Conservation (phyloP, 2,113 vertebrate species). For the Patagioenas fasciata region DNA sequence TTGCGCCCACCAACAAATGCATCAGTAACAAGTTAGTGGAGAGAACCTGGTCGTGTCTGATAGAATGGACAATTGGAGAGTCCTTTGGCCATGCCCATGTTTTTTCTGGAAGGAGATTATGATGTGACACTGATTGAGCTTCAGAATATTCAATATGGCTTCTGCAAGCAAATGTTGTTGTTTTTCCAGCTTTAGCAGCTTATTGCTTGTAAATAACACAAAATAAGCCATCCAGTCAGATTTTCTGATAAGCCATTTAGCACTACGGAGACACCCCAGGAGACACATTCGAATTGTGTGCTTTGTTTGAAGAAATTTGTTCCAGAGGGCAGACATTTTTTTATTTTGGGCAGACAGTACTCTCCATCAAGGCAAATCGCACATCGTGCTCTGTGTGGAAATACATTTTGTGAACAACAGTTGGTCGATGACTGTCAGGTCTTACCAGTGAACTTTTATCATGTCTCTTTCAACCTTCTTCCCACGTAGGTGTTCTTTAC, state of each 20-base stretch:
- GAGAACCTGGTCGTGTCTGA: background rate
- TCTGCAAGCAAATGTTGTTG: background rate
- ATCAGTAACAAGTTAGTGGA: background rate
- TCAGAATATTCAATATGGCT: background rate
- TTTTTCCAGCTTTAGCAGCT: background rate
- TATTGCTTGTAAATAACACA: background rate
- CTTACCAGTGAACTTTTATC: background rate
- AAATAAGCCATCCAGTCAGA: background rate
- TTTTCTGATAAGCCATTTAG: background rate
- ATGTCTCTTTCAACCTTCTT: background rate
- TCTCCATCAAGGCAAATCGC: background rate
- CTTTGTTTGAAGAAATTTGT: background rate
- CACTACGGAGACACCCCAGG: background rate
- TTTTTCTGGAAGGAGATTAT: background rate
- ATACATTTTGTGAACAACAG: background rate
- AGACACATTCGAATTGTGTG: background rate
- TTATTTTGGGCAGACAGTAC: background rate
- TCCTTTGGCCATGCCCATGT: background rate
- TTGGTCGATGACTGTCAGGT: background rate
- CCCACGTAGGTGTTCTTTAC: constrained; percentile 77
- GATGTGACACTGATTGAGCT: background rate
- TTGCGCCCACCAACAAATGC: background rate
- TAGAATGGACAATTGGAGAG: background rate
- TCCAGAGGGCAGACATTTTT: background rate
- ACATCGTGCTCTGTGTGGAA: fast-evolving